Conservation (phyloP, 2,797 vertebrate species). For the Sparidentex hasta region DNA sequence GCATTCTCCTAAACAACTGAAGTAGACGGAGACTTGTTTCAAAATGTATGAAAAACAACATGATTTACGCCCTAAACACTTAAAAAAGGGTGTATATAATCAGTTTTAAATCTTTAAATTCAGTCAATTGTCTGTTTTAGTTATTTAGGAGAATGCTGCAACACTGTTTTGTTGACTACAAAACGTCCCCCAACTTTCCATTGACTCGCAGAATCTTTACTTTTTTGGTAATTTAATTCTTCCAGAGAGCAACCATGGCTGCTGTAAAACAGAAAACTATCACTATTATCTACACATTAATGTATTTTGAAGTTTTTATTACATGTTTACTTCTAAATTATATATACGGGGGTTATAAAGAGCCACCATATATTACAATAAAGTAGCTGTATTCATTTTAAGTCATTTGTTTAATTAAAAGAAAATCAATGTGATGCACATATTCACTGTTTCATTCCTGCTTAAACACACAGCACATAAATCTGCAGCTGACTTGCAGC, state of each 20-base stretch:
- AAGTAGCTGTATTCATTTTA: background rate
- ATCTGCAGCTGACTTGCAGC: constrained; percentile 24
- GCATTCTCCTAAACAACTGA: no score
- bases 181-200: no score
- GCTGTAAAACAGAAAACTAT: background rate
- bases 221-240: background rate
- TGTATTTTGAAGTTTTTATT: background rate
- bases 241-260: background rate
- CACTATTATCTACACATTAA: background rate
- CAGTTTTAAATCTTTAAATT: no score
- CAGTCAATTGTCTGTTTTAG: no score
- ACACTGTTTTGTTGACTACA: no score
- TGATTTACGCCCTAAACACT: no score
- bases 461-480: constrained; percentile 17
- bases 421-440: background rate
- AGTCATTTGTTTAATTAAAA: background rate
- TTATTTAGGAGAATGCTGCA: no score
- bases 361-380: background rate
- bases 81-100: no score
- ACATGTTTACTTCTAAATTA: background rate
- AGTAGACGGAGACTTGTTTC: no score
- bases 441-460: background rate
- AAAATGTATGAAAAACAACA: no score
- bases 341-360: background rate
- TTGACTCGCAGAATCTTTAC: no score